A percentile compares a stretch with the other conserved stretches of the same genome.
These are phyloP conservation scores for Lamprotornis superbus DNA, from an alignment of 2,113 vertebrate species.

Conservation along the genomic window DNA sequence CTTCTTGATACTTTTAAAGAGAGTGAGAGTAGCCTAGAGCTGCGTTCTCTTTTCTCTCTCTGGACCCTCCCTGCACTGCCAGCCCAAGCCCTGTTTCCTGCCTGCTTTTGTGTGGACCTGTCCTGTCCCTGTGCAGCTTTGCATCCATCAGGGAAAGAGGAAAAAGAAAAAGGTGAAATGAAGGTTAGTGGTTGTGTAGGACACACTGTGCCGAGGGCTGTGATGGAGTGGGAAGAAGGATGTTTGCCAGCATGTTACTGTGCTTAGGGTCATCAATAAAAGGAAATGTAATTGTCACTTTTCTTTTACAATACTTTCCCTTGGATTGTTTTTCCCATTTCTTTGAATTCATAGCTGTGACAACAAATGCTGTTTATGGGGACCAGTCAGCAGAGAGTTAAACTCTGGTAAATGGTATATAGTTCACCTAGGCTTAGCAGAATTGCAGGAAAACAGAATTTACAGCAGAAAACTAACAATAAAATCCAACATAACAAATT, in stretches of 20 bases:
- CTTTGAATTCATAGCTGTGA: background rate
- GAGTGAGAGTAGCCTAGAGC: background rate
- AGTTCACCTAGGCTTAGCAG: background rate
- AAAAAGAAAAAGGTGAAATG: background rate
- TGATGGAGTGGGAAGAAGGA: background rate
- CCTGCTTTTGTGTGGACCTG: background rate
- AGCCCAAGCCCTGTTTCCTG: background rate
- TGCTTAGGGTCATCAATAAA: background rate
- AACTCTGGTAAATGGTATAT: background rate
- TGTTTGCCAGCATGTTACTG: background rate
- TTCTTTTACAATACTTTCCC: background rate
- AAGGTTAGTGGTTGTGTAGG: background rate
- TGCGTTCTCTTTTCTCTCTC: background rate
- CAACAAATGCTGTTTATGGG: background rate
- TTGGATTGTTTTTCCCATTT: background rate
- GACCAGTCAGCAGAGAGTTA: background rate
- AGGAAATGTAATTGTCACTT: background rate
- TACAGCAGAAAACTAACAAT: background rate
- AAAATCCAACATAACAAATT: background rate
- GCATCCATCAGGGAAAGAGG: background rate
- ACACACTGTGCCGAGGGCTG: fast-evolving
- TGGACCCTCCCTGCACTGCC: background rate
- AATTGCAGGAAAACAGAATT: background rate
- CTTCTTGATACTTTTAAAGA: background rate
- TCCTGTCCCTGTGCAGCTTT: background rate